Evolutionary conservation across 2,113 vertebrate genomes (phyloP).

Genomic region (Oncorhynchus gorbuscha): DNA sequence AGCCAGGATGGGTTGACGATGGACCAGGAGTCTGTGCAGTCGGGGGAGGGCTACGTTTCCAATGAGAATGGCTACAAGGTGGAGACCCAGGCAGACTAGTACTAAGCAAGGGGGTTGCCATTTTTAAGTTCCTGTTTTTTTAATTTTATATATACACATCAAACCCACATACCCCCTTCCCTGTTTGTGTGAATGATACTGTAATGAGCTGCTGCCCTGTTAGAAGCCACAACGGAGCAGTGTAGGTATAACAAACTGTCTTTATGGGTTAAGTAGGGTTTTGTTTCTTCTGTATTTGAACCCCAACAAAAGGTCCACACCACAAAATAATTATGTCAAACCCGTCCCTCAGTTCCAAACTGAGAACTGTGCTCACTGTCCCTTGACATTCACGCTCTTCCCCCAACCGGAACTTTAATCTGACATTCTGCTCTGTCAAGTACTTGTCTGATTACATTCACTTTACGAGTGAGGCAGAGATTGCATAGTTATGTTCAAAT

Average conservation of each 20-base stretch:
- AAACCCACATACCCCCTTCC: not conserved
- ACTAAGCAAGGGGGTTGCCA: slow-evolving; percentile 50
- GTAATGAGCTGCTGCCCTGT: not conserved
- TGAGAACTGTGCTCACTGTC: not conserved
- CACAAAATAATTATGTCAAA: not conserved
- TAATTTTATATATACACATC: too few relatives aligned
- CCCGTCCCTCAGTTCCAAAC: not conserved
- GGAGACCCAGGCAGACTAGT: slow-evolving; percentile 80
- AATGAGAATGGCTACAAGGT: slow-evolving; percentile 89
- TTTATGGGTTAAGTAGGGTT: not conserved
- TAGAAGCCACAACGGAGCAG: not conserved
- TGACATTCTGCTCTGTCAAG: not conserved
- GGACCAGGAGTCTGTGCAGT: slow-evolving; percentile 79
- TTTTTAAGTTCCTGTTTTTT: not conserved
- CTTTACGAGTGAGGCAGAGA: too few relatives aligned
- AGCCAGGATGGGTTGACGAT: slow-evolving; percentile 81
- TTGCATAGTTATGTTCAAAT: too few relatives aligned
- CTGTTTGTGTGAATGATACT: not conserved
- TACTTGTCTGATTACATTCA: not conserved
- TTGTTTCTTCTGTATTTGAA: not conserved
- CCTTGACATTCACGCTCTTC: not conserved
- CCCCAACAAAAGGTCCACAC: not conserved
- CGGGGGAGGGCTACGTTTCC: slow-evolving; percentile 81
- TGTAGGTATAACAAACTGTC: not conserved
- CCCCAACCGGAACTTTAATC: not conserved